Evolutionary conservation across 2,113 vertebrate genomes (phyloP).

Genomic region (Daphoenositta chrysoptera): DNA sequence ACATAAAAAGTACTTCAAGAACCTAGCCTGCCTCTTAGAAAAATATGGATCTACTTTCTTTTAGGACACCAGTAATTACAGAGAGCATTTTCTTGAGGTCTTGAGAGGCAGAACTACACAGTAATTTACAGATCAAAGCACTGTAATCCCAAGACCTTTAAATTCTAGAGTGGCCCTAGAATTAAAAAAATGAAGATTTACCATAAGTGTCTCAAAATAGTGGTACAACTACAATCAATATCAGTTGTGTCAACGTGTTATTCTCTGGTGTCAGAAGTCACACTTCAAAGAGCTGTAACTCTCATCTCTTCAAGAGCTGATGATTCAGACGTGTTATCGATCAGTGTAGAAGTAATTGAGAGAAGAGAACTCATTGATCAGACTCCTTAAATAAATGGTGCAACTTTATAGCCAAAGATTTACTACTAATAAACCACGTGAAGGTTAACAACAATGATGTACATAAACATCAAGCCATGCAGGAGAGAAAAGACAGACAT

Average conservation of each 20-base stretch:
- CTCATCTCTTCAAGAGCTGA: background rate
- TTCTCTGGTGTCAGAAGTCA: background rate
- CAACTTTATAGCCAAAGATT: background rate
- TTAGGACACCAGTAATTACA: background rate
- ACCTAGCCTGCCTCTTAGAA: background rate
- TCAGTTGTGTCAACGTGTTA: background rate
- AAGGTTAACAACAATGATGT: background rate
- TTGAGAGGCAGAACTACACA: background rate
- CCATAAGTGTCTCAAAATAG: background rate
- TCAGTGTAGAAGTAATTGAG: background rate
- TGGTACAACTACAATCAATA: background rate
- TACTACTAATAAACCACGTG: background rate
- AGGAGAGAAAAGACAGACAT: conserved; percentile 6
- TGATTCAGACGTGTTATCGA: background rate
- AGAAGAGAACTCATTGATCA: background rate
- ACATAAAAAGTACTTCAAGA: background rate
- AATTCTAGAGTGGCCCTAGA: background rate
- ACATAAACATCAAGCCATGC: conserved; percentile 21
- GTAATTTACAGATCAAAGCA: background rate
- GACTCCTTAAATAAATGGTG: background rate
- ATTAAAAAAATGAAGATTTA: background rate
- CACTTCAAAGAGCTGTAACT: background rate
- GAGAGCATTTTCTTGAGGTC: background rate
- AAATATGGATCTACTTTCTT: background rate
- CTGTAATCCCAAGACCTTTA: background rate